Base-by-base conservation (phyloP, 1,140 invertebrate species). In the Trichomalopsis sarcophagae region DNA sequence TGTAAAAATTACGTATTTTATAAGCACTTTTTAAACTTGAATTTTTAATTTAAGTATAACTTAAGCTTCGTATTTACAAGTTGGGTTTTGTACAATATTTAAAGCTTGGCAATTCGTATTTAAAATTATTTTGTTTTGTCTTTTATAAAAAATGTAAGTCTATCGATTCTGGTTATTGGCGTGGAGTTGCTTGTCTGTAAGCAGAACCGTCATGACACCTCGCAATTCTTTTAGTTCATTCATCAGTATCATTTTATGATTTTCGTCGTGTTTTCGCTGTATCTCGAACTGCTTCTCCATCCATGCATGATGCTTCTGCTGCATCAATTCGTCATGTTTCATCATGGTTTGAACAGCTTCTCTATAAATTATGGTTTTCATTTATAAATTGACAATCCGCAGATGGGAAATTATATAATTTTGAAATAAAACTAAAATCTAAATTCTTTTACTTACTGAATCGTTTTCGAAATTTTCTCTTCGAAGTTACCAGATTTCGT, bases 221-320 rank as follows among this genome's bases (percentile, higher is more conserved):
- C 87, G 82, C 9, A 90, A 80, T 81, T 89, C 85, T 36, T 84
- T 82, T 36, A 90, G 47, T 77, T 90, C 90, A 10, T 88, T 88
- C 10, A 90, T 71, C 13, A 90, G 21, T 50, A 88, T 74, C 50
- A 79, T 75, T 14, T 87, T 88, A 10, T 89, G 87, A 66, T 88
- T 82, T 11, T 82, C 69, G 75, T 89, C 87, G 62, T 91, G 87
- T 33, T 89, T 88, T 80, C 89, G 87, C 62, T 91, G 90, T 62
- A 89, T 87, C 68, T 89, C 88, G 73, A 91, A 90, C 75, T 91
- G 90, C 36, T 87, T 86, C 62, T 91, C 90, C 86, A 91, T 86
- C 90, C 90, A 91, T 4, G 30, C n/a, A 13, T 89, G 89, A 84
- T 91, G 89, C 33, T 88, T 78, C 30, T 88, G 11, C 55, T 91